Base-by-base conservation (phyloP, 1,140 invertebrate genomes). In the Drosophila tsacasi region DNA sequence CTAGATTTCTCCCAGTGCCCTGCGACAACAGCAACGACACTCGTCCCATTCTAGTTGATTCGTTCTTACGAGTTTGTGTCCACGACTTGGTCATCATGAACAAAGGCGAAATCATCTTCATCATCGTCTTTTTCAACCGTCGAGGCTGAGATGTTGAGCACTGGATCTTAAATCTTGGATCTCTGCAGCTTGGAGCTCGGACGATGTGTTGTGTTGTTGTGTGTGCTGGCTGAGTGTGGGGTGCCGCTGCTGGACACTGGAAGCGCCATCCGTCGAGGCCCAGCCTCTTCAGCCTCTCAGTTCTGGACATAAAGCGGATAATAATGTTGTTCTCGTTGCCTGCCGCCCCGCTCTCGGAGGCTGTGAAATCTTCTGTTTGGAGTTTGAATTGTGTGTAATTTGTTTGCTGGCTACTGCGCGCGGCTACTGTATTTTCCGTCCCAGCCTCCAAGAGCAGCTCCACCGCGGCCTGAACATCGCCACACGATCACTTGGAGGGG, bases 361-460 rank as follows among this genome's bases (percentile, higher is more conserved):
- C 83, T 91, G 87, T 87, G 74, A 84, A 89, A 87, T 89, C 67
- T 81, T 84, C 77, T 87, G 84, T 84, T 87, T 87, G 84, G 85
- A 87, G 84, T 87, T 87, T 87, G 84, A 87, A 87, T 87, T 87
- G 77, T 83, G 75, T 91, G 83, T 91, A 82, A 91, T 91, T 84
- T 87, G 82, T 91, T 87, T 91, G 89, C 73, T 85, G 83, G 83
- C 83, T 86, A 90, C 82, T 81, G 78, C 69, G 62, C 67, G 62
- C 67, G 72, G 87, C 87, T 91, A 91, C 87, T 91, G 87, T 91
- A 91, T 91, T 91, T 81, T 57, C 65, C 64, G 63, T 37, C 52
- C 32, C 47, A 23, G 58, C 46, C 62, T 23, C 55, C 71, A 57
- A 54, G 44, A 61, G 52, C 66, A 47, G 42, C 35, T 49, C 37